These are phyloP conservation scores for Drosophila bunnanda DNA, from an alignment of 2,888 invertebrate species.

Conservation along the genomic window DNA sequence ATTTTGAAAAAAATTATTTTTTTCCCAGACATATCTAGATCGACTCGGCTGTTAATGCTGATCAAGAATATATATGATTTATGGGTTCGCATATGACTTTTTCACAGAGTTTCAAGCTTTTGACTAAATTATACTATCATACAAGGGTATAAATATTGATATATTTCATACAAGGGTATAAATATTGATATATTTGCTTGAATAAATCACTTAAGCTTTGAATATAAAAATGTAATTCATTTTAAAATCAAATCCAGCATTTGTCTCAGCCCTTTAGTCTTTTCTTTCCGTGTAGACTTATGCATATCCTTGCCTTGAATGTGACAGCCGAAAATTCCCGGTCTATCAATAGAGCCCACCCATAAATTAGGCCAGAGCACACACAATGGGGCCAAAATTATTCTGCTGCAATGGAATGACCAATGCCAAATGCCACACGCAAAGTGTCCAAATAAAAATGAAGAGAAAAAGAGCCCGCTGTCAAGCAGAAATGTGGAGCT, in stretches of 20 bases:
- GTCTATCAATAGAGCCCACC: slow-evolving; percentile 27
- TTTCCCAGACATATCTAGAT: too few species aligned
- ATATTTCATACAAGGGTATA: background rate
- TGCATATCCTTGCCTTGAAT: slow-evolving; percentile 70
- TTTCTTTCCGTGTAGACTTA: slow-evolving; percentile 14
- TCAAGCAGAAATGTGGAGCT: slow-evolving; percentile 21
- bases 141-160: too few species aligned
- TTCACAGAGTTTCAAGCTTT: too few species aligned
- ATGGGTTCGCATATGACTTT: too few species aligned
- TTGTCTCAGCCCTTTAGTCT: background rate
- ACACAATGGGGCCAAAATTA: slow-evolving; percentile 67
- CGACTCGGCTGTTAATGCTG: too few species aligned
- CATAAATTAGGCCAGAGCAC: slow-evolving; percentile 37
- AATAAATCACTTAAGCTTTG: too few species aligned
- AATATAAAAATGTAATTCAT: too few species aligned
- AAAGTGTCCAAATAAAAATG: slow-evolving; percentile 27
- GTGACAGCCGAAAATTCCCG: slow-evolving; percentile 39
- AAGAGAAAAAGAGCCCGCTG: slow-evolving; percentile 9
- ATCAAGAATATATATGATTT: too few species aligned
- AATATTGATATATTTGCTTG: background rate
- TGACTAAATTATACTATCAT: too few species aligned
- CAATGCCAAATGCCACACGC: slow-evolving; percentile 35
- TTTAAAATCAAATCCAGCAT: background rate
- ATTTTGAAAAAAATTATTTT: too few species aligned
- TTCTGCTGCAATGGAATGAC: slow-evolving; percentile 76